phyloP scores from a whole-genome alignment of 2,888 invertebrate species.

The Orchesellides sinensis region DNA sequence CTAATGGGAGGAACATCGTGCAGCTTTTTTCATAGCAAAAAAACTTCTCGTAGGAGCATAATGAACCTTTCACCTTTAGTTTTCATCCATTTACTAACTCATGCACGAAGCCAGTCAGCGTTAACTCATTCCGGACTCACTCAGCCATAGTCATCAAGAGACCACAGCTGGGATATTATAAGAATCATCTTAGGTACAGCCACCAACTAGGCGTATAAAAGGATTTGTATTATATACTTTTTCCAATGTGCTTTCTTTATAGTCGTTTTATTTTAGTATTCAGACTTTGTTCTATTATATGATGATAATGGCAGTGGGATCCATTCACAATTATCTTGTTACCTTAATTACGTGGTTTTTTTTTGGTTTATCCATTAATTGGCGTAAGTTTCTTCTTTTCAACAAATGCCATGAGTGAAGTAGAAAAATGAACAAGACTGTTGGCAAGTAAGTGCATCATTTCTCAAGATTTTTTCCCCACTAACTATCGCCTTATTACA shows the following conservation, averaged over 20 bases:
- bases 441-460: no score
- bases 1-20: no score
- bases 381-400: slow-evolving; percentile 8
- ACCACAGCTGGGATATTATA: background rate
- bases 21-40: background rate
- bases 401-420: no score
- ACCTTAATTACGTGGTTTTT: slow-evolving; percentile 44
- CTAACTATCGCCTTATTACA: no score
- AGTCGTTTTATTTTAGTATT: background rate
- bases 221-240: no score
- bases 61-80: slow-evolving; percentile 64
- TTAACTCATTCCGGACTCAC: slow-evolving; percentile 3
- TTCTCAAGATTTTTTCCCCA: no score
- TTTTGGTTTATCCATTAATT: slow-evolving; percentile 36
- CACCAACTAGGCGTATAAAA: background rate
- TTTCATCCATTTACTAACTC: slow-evolving; percentile 36
- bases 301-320: slow-evolving; percentile 38
- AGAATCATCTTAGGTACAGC: background rate
- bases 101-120: slow-evolving; percentile 41
- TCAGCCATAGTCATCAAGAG: slow-evolving; percentile 1
- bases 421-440: no score
- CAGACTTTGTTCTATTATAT: slow-evolving; percentile 27
- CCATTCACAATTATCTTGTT: slow-evolving; percentile 59
- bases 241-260: no score
- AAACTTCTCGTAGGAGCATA: slow-evolving; percentile 14